A percentile compares a stretch with the other conserved stretches of the same genome.
phyloP scores from a whole-genome alignment of 2,888 invertebrate species.

The Eilema sororculum region DNA sequence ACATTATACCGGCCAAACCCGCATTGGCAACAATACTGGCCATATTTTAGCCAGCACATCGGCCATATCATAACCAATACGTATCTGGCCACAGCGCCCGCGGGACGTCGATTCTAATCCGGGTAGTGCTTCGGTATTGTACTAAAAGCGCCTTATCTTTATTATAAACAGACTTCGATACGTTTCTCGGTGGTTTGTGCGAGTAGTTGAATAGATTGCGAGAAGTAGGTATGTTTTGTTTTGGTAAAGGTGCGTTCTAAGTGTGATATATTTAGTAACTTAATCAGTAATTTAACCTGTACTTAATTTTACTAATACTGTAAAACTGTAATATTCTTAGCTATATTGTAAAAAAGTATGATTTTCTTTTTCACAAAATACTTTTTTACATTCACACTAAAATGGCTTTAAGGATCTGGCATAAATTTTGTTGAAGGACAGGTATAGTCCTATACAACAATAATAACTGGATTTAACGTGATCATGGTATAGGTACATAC shows the following conservation, averaged over 20 bases:
- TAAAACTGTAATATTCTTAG: no score
- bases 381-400: no score
- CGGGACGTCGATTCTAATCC: slow-evolving; percentile 52
- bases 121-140: slow-evolving; percentile 38
- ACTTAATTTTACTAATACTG: no score
- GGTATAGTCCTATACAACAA: no score
- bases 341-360: no score
- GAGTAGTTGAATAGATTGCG: not conserved
- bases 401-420: no score
- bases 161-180: slow-evolving; percentile 48
- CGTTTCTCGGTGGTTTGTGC: slow-evolving; percentile 9
- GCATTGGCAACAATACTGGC: slow-evolving; percentile 45
- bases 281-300: no score
- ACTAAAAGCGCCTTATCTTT: slow-evolving; percentile 49
- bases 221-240: not conserved
- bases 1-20: slow-evolving; percentile 42
- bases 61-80: slow-evolving; percentile 26
- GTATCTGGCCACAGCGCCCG: slow-evolving; percentile 29
- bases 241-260: not conserved
- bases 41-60: slow-evolving; percentile 36
- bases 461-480: no score
- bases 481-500: no score
- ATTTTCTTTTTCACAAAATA: no score
- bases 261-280: not conserved
- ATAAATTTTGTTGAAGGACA: no score